Percentiles rank a stretch among this genome's conserved stretches.
Conservation (phyloP, 2,888 invertebrate genomes). For the Leptinotarsa peninsularis region DNA sequence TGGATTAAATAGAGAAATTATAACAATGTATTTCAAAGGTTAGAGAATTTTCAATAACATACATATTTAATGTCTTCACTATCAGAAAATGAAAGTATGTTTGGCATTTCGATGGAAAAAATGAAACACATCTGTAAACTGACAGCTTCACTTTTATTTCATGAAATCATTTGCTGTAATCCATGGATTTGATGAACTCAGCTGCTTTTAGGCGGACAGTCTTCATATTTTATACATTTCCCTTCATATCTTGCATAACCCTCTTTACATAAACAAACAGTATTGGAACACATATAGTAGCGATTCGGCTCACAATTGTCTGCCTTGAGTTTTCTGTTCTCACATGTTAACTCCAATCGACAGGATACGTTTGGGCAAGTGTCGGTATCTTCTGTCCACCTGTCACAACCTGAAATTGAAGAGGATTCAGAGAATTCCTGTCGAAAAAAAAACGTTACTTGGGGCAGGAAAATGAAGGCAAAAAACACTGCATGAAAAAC, state of each 20-base stretch:
- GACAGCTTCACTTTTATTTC: not conserved
- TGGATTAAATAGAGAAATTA: too few relatives aligned
- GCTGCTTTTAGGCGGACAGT: not conserved
- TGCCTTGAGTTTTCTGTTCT: not conserved
- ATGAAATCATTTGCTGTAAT: too few relatives aligned
- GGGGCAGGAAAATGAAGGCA: too few relatives aligned
- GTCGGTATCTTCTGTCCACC: not conserved
- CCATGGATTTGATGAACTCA: not conserved
- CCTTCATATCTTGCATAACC: not conserved
- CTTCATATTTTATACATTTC: not conserved
- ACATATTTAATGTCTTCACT: too few relatives aligned
- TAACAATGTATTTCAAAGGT: too few relatives aligned
- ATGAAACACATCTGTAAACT: not conserved
- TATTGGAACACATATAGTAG: not conserved
- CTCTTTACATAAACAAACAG: not conserved
- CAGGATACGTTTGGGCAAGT: not conserved
- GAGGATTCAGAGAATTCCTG: not conserved
- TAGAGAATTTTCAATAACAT: too few relatives aligned
- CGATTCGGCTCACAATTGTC: not conserved
- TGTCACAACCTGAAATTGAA: not conserved
- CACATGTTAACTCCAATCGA: not conserved
- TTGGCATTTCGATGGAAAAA: too few relatives aligned
- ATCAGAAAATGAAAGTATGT: too few relatives aligned
- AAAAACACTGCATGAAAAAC: too few relatives aligned
- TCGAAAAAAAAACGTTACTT: too few relatives aligned